Base-by-base conservation (phyloP, 2,797 vertebrate species). In the Aeoliscus strigatus region DNA sequence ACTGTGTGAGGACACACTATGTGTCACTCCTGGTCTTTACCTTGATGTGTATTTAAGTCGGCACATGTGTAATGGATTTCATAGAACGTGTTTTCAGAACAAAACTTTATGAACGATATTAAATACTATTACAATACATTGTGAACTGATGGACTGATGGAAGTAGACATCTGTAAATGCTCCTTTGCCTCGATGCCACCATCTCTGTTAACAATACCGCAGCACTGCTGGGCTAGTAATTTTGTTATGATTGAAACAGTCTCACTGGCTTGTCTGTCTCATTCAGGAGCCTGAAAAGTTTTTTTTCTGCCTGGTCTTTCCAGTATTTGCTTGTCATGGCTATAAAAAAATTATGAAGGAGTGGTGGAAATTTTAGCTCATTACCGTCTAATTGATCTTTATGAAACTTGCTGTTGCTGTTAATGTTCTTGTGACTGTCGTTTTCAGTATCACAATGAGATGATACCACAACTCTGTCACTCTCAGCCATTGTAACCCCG, bases 381-480 rank as follows among this genome's bases (percentile, higher is more conserved):
- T 58, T 45, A 11, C 33, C 3, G 14, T 29, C 5, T 42, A 12
- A 9, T 9, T 65, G 47, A 60, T 53, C 31, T 62, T 44, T 34
- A 34, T 63, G 52, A 66, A 68, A 57, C 40, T 17, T 8, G 9
- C 13, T 46, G 47, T 48, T 29, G 40, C 27, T n/a, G n/a, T n/a
- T n/a, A n/a, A n/a, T 74, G 73, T 63, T 61, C 45, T 42, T 49
- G 56, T 68, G 69, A 34, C 54, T 64, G 60, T 70, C 46, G 31
- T 72, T 82, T 68, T 83, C 79, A 71, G 66, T 84, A 75, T 86
- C 81, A 80, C 54, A 79, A 36, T 78, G 77, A 82, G 80, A 47
- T 80, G 77, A 87, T 80, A 83, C 82, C 51, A 50, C 45, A 3
- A 25, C 47, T 47, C 49, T 68, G 43, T 72, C 53, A 75, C 56